Base-by-base conservation (phyloP, 2,797 vertebrate species). In the Fistularia tabacaria region DNA sequence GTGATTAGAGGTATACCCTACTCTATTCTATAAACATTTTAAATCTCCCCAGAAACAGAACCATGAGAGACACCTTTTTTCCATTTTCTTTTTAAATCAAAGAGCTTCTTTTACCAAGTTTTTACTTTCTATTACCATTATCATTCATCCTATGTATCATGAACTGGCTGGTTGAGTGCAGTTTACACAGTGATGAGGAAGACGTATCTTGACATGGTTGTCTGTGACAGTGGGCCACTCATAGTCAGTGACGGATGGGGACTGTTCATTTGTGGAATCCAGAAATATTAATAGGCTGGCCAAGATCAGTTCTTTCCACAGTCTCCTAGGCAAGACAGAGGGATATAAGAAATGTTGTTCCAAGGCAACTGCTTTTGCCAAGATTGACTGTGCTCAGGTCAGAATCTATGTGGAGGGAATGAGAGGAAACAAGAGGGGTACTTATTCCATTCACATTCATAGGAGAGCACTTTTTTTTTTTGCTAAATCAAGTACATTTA, bases 301-400 rank as follows among this genome's bases (percentile, higher is more conserved):
- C 46, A 14, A 14, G 49, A 62, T 57, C 57, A 37, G 46, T 48
- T 82, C 73, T 89, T 84, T 87, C 81, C 78, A 82, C 73, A 64
- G 49, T 49, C 80, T 76, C 63, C 58, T 66, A 65, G 62, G 62
- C 68, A 73, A 72, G 73, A 67, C 56, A 61, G 66, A 54, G 64
- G 47, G 62, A 69, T 42, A 41, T n/a, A 51, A 49, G 67, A 51
- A 64, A 51, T 67, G 71, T 66, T 64, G 69, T 73, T 84, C 78
- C 83, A 87, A 81, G 62, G 46, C 62, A 1, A 54, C 36, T 1
- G 59, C 41, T 57, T 59, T 62, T 59, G 80, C 79, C 79, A 82
- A 82, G 49, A 76, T 69, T 81, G 49, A 52, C 55, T 75, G 52
- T 54, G 57, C 69, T 81, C 76, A 83, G 74, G 66, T 74, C 72